Base-by-base conservation (phyloP, 2,113 vertebrate genomes). In the Leptobrachium ailaonicum region DNA sequence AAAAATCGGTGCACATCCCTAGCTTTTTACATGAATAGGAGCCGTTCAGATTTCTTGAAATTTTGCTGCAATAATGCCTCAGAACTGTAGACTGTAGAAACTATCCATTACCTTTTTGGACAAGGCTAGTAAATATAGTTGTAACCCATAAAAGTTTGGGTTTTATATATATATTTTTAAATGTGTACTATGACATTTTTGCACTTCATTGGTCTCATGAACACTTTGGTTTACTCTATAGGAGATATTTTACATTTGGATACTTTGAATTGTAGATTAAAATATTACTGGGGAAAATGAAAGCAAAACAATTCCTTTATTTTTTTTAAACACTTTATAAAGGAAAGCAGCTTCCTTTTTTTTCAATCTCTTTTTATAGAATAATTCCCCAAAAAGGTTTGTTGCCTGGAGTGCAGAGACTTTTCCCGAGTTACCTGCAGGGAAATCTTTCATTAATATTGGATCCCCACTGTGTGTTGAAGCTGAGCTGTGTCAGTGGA, bases 401-500 rank as follows among this genome's bases (percentile, higher is more conserved):
- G 64, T 68, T 80, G 78, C 78, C 78, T 80, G 71, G 78, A 80
- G 78, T 73, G 78, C 50, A 73, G 78, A 80, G 78, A 67, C 78
- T 80, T 80, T 74, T 80, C 78, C 78, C 47, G 13, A 80, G 78
- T 74, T 73, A 80, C 78, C 78, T 80, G 78, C 78, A 80, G 78
- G 78, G 78, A 80, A 80, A 80, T 73, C 78, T 80, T 80, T 80
- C 78, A 80, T 80, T 80, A 80, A 80, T 74, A 74, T 80, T 73
- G 78, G 72, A 80, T 80, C 78, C 78, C 78, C 44, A 71, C 78
- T 80, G 78, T 47, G 78, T 74, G 71, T 32, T 80, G 78, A 80
- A 80, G 78, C 78, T 73, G 71, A 80, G 71, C 71, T 80, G 45
- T 80, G 78, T 80, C 78, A 80, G 71, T 73, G 71, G 78, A 80